Evolutionary conservation across 2,113 vertebrate genomes (phyloP), one percentile per base, ranked within the genome.

Genomic region (Tenrec ecaudatus): DNA sequence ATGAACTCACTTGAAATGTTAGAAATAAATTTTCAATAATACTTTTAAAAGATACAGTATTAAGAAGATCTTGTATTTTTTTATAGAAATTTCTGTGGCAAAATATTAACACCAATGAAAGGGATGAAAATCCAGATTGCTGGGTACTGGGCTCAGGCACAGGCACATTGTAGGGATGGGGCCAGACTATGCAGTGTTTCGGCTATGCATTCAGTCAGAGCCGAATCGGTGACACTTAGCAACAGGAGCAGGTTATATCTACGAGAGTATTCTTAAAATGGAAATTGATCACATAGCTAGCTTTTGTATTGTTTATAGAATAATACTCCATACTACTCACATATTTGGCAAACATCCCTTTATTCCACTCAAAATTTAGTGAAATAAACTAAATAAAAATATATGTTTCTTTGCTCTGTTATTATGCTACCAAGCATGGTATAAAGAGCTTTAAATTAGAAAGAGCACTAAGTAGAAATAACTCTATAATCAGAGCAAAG

Each of bases 11-110:
- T 31, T 22, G 38, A 89, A 68, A 22, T 33, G 36, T 69, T 73
- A 8, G 43, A 92, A 62, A 73, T 78, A 77, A 78, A 68, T 27
- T 86, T n/a, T 86, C 27, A 82, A n/a, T 69, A 58, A 66, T 82
- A 23, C 2, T 60, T 20, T n/a, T 40, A 14, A 33, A 22, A 64
- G 1, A 4, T 2, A 3, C 6, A 64, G 38, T 29, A 17, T 15
- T 47, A 62, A 25, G 29, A 31, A 78, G 16, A 40, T 31, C 4
- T 62, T 66, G 33, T n/a, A n/a, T 43, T 73, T 43, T 75, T 2
- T 75, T 11, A 75, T 75, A n/a, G 77, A 40, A 23, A 80, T 75
- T 91, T 86, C 22, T 66, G 17, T 84, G 43, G 12, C 10, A 57
- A 66, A 58, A 57, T 73, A 83, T 40, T 93, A 40, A 86, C 23